A percentile compares a stretch with the other conserved stretches of the same genome.
Evolutionary conservation across 2,797 vertebrate genomes (phyloP).

Genomic region (Sebastes elongatus): DNA sequence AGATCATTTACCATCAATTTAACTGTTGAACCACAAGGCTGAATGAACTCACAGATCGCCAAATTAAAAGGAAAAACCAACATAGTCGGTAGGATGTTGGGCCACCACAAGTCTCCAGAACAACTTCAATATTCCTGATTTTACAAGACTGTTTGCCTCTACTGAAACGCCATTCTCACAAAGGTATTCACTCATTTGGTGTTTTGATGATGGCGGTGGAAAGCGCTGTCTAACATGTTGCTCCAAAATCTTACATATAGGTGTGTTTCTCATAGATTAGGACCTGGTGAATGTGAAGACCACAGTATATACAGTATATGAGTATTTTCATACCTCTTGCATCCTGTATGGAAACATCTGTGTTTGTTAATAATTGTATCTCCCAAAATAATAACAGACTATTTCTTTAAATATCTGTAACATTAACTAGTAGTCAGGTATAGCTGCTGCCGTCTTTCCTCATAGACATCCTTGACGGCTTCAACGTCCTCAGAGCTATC

Average conservation of each 20-base stretch:
- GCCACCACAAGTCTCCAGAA: not conserved
- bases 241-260: not conserved
- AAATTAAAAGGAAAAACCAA: constrained; percentile 14
- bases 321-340: not conserved
- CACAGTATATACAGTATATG: too few relatives aligned
- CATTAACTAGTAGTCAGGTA: too few relatives aligned
- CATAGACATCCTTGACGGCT: too few relatives aligned
- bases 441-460: too few relatives aligned
- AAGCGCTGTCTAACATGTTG: not conserved
- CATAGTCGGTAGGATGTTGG: not conserved
- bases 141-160: not conserved
- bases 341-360: not conserved
- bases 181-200: not conserved
- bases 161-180: not conserved
- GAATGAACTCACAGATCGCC: not conserved
- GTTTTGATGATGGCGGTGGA: not conserved
- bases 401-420: too few relatives aligned
- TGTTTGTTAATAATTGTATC: not conserved
- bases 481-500: too few relatives aligned
- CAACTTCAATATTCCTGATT: not conserved
- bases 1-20: not conserved
- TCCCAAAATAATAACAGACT: too few relatives aligned
- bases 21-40: not conserved
- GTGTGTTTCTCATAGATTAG: not conserved
- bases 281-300: not conserved